Conservation (phyloP, 2,797 vertebrate species). For the Melanotaenia boesemani region DNA sequence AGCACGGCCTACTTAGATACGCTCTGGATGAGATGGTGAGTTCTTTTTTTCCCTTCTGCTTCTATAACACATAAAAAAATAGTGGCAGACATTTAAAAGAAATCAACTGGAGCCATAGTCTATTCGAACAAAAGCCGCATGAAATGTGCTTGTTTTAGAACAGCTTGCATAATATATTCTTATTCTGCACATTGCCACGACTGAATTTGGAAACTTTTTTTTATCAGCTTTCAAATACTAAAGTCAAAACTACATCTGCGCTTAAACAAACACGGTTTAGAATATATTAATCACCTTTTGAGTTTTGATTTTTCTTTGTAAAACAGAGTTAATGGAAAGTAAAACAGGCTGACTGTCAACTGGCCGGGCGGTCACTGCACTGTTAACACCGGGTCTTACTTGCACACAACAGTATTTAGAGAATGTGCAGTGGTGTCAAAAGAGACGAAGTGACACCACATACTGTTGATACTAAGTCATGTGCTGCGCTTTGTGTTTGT, state of each 20-base stretch:
- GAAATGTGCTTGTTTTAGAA: neutral
- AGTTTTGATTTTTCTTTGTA: neutral
- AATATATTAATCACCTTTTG: neutral
- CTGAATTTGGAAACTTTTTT: neutral
- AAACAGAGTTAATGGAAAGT: neutral
- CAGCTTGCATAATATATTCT: neutral
- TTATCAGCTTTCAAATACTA: neutral
- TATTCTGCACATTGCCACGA: neutral
- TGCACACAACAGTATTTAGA: constrained; percentile 20
- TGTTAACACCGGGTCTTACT: constrained; percentile 23
- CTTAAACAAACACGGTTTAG: neutral
- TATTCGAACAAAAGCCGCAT: neutral
- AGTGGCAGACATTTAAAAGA: neutral
- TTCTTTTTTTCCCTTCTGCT: constrained; percentile 27
- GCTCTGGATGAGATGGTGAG: constrained; percentile 98
- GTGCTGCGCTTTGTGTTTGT: constrained; percentile 61
- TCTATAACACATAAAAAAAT: neutral
- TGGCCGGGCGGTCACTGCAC: constrained; percentile 5
- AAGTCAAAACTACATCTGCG: neutral
- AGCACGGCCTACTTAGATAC: constrained; percentile 94
- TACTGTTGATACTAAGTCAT: constrained; percentile 64
- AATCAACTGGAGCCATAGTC: neutral
- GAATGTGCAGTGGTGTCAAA: constrained; percentile 49
- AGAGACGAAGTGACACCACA: constrained; percentile 51
- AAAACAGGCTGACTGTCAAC: constrained; percentile 1